These are phyloP conservation scores for Dinomys branickii DNA, from an alignment of 2,113 vertebrate genomes.

Conservation along the genomic window DNA sequence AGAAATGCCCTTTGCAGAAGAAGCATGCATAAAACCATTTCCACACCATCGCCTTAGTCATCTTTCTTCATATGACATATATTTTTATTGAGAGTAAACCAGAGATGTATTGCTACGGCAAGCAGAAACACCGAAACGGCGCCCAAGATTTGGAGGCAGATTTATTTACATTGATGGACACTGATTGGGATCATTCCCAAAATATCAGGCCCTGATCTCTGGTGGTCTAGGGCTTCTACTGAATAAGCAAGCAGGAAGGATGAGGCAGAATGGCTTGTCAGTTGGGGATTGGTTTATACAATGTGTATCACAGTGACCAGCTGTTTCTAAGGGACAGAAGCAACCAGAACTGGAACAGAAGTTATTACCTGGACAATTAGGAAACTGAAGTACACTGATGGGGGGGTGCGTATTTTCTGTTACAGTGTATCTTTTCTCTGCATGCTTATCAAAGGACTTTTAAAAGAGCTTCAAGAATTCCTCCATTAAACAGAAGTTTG, in stretches of 20 bases:
- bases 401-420: background rate
- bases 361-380: background rate
- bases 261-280: background rate
- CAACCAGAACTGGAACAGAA: background rate
- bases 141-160: background rate
- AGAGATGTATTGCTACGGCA: background rate
- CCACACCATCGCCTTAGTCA: background rate
- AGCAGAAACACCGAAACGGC: background rate
- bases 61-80: background rate
- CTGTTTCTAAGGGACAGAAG: background rate
- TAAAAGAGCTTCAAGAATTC: background rate
- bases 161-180: background rate
- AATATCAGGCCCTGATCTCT: background rate
- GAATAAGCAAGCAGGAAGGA: background rate
- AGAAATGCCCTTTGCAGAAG: conserved; percentile 48
- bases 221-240: background rate
- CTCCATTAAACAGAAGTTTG: conserved; percentile 30
- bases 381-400: background rate
- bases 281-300: background rate
- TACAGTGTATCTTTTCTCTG: background rate
- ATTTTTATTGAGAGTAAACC: background rate
- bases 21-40: background rate
- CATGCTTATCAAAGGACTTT: conserved; percentile 25
- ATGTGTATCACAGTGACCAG: background rate
- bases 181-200: background rate